Evolutionary conservation across 1,140 invertebrate genomes (phyloP), one percentile per base, ranked within the genome.

Genomic region (Eupeodes corollae): DNA sequence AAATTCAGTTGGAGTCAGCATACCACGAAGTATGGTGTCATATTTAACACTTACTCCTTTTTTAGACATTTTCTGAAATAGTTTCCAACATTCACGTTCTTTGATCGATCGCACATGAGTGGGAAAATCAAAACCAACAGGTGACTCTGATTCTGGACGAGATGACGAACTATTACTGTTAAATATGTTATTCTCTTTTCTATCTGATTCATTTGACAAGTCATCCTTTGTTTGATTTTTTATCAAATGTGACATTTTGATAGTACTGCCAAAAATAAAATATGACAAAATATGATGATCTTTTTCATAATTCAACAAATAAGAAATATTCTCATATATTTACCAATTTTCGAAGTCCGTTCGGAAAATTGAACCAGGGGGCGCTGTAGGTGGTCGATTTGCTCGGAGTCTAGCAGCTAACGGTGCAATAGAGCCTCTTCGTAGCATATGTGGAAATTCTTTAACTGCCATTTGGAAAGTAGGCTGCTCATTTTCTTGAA

Each of bases 1-100:
- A 55, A 82, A 82, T 59, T 83, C 80, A 2, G 79, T 82, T 6
- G 80, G 80, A 14, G 80, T 82, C 37, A 83, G 61, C 78, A 83
- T 80, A 34, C 80, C 80, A 66, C 80, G 75, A 32, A 83, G 61
- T 30, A 83, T 77, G 0, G 80, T 83, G 44, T 83, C 79, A 48
- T 79, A 83, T 5, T 77, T 78, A 5, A 83, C 75, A 34, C 71
- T 76, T n/a, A 83, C 73, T 1, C 80, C 80, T 61, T 81, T 82
- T 50, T 78, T 76, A n/a, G 71, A 75, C 79, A 83, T 83, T 68
- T 76, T 75, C 46, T 73, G 72, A 49, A 76, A 82, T 41, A 82
- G 66, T 44, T 78, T 75, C 80, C 80, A 83, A 55, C 80, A 83
- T 60, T 82, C 78, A 53, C 76, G 73, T 52, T 79, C 77, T 56